Evolutionary conservation across 1,140 invertebrate species (phyloP).

Genomic region (Drosophila burlai): DNA sequence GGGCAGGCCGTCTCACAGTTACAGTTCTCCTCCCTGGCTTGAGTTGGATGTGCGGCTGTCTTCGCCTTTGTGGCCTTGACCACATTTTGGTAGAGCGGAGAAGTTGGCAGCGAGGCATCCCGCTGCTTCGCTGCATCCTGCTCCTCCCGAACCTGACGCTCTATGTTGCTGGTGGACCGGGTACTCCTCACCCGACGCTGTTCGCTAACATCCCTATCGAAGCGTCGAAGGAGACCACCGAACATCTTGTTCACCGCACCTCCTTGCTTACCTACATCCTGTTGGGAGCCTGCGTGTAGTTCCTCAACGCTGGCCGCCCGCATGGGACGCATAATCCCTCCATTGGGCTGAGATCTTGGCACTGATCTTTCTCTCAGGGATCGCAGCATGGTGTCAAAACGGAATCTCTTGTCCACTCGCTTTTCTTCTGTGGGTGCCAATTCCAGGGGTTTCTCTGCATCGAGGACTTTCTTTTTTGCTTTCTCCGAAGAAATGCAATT

Average conservation of each 20-base stretch:
- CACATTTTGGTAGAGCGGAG: constrained; percentile 79
- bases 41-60: neutral
- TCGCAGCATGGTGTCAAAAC: constrained; percentile 86
- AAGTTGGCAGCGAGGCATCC: constrained; percentile 33
- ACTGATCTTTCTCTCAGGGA: constrained; percentile 88
- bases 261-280: constrained; percentile 84
- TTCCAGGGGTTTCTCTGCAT: constrained; percentile 18
- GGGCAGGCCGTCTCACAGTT: constrained; percentile 66
- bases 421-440: constrained; percentile 38
- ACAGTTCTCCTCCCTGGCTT: constrained; percentile 58
- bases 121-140: constrained; percentile 30
- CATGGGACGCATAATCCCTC: constrained; percentile 86
- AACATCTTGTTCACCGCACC: constrained; percentile 89
- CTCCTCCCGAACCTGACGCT: constrained; percentile 61
- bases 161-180: constrained; percentile 81
- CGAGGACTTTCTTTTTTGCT: constrained; percentile 59
- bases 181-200: constrained; percentile 72
- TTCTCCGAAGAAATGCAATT: constrained; percentile 53
- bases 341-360: constrained; percentile 85
- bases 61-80: constrained; percentile 30
- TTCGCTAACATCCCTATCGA: constrained; percentile 86
- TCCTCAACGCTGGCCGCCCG: constrained; percentile 89
- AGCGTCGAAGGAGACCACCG: constrained; percentile 89
- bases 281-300: constrained; percentile 86
- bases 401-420: constrained; percentile 78